Conservation (phyloP, 2,113 vertebrate genomes). For the Rafetus swinhoei region DNA sequence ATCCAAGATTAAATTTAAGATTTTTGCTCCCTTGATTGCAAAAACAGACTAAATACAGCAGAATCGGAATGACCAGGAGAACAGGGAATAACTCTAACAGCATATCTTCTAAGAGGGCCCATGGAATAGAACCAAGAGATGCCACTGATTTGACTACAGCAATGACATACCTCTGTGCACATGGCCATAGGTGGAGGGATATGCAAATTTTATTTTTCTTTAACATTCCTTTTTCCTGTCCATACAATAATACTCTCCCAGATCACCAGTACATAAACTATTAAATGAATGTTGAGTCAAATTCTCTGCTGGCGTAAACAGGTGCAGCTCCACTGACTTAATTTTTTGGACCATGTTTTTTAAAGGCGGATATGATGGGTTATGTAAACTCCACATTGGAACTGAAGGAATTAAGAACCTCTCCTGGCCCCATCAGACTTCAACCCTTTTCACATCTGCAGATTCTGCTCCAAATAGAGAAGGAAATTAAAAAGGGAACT, state of each 20-base stretch:
- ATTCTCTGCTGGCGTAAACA: slow-evolving; percentile 44
- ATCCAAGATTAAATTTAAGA: neutral
- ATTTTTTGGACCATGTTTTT: slow-evolving; percentile 5
- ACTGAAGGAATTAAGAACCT: neutral
- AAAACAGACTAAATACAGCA: neutral
- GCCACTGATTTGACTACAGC: rapidly evolving
- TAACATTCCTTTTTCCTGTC: slow-evolving; percentile 31
- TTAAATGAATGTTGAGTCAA: slow-evolving; percentile 6
- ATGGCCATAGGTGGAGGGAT: neutral
- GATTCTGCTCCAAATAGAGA: neutral
- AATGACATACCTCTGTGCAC: neutral
- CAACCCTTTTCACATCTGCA: neutral
- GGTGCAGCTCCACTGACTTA: slow-evolving; percentile 45
- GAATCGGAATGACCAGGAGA: neutral
- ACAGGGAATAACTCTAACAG: neutral
- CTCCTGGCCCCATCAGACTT: neutral
- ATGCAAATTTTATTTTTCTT: neutral
- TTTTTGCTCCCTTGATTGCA: neutral
- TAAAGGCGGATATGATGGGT: neutral
- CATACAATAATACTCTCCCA: neutral
- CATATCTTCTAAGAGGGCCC: rapidly evolving
- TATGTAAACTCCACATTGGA: neutral
- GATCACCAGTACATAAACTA: neutral
- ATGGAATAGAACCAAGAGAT: rapidly evolving
- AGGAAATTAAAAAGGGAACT: neutral